These are phyloP conservation scores for Cydia strobilella DNA, from an alignment of 1,140 invertebrate species.

Conservation along the genomic window DNA sequence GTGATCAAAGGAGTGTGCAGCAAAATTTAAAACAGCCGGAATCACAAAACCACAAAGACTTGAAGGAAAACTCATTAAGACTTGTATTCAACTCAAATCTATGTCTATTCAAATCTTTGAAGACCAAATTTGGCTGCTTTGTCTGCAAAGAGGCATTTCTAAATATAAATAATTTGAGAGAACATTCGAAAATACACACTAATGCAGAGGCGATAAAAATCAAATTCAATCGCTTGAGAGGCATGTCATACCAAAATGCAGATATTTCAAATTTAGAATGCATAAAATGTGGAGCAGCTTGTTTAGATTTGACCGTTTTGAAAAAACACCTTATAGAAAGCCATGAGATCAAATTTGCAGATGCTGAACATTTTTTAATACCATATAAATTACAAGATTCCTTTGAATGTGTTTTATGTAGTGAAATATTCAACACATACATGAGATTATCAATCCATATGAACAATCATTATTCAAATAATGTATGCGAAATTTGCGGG, in stretches of 20 bases:
- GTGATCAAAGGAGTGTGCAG: neutral
- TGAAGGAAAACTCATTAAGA: slow-evolving; percentile 46
- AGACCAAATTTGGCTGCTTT: slow-evolving; percentile 52
- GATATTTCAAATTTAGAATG: slow-evolving; percentile 52
- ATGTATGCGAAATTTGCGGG: slow-evolving; percentile 53
- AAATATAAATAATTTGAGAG: slow-evolving; percentile 41
- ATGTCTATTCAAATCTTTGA: slow-evolving; percentile 52
- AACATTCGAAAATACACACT: slow-evolving; percentile 43
- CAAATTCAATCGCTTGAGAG: slow-evolving; percentile 39
- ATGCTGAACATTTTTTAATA: slow-evolving; percentile 42
- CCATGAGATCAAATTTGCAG: slow-evolving; percentile 40
- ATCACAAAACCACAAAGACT: slow-evolving; percentile 27
- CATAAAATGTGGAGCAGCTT: slow-evolving; percentile 40
- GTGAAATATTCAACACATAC: slow-evolving; percentile 46
- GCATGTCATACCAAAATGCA: slow-evolving; percentile 46
- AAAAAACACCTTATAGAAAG: slow-evolving; percentile 40
- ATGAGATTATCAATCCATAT: slow-evolving; percentile 47
- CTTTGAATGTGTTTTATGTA: slow-evolving; percentile 46
- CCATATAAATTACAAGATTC: slow-evolving; percentile 47
- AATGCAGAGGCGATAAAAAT: slow-evolving; percentile 36
- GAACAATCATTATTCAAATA: slow-evolving; percentile 50
- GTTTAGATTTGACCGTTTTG: slow-evolving; percentile 38
- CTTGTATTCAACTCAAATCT: slow-evolving; percentile 52
- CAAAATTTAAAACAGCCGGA: slow-evolving; percentile 6
- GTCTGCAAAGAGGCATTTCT: slow-evolving; percentile 43